These are phyloP conservation scores for Danio tinwini DNA, from an alignment of 2,797 vertebrate genomes.

Conservation along the genomic window DNA sequence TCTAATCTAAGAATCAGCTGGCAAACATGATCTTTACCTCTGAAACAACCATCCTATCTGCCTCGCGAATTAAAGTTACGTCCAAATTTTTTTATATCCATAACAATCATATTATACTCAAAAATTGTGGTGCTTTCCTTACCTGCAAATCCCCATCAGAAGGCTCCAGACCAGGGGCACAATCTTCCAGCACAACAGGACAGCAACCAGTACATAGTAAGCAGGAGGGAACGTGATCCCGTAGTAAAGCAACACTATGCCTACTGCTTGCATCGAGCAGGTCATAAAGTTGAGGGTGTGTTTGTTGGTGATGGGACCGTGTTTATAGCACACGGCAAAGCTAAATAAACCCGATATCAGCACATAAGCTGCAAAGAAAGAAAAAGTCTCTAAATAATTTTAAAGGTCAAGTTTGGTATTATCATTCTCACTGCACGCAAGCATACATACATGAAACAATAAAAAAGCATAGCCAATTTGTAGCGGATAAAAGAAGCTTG, in stretches of 20 bases:
- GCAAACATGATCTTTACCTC: not conserved
- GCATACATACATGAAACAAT: not conserved
- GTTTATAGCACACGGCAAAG: constrained; percentile 78
- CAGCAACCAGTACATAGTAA: constrained; percentile 65
- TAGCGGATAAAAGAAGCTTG: not conserved
- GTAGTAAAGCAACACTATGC: constrained; percentile 73
- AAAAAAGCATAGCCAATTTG: not conserved
- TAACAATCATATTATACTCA: not conserved
- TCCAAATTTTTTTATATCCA: not conserved
- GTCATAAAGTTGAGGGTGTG: constrained; percentile 68
- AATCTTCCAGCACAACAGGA: constrained; percentile 67
- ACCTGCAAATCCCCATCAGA: constrained; percentile 66
- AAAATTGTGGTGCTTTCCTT: not conserved
- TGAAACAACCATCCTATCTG: not conserved
- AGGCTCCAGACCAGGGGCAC: constrained; percentile 53
- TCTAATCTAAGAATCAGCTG: no score
- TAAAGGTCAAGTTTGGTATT: not conserved
- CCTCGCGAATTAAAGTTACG: no score
- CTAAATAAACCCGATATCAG: constrained; percentile 71
- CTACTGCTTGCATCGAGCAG: constrained; percentile 70
- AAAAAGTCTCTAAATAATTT: not conserved
- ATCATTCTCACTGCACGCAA: not conserved
- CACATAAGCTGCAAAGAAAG: constrained; percentile 72
- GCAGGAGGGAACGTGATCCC: constrained; percentile 72
- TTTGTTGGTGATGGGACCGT: constrained; percentile 70